These are phyloP conservation scores for Spisula subtruncata DNA, from an alignment of 2,888 invertebrate species.

Conservation along the genomic window DNA sequence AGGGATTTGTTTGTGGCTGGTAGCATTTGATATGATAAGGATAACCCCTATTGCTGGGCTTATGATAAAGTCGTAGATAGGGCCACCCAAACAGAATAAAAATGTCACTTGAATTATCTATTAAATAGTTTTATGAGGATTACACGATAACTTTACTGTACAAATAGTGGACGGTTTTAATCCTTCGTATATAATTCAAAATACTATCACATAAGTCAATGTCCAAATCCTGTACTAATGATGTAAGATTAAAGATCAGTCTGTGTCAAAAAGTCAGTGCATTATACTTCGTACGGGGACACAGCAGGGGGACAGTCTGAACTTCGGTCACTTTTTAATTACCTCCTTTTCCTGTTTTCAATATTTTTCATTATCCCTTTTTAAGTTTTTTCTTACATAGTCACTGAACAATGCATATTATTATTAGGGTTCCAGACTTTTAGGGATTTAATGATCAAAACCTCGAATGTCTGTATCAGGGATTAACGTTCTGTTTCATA, in stretches of 20 bases:
- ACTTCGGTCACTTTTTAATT: not conserved
- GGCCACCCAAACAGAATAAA: conserved; percentile 30
- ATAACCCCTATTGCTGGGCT: conserved; percentile 29
- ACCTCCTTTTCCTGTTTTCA: no score
- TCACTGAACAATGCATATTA: not conserved
- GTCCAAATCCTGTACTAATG: not conserved
- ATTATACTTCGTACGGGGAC: not conserved
- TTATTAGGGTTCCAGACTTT: not conserved
- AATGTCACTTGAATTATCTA: conserved; percentile 37
- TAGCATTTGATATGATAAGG: conserved; percentile 39
- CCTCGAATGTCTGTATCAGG: not conserved
- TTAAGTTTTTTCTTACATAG: no score
- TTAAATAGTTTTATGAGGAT: conserved; percentile 50
- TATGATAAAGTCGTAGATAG: conserved; percentile 32
- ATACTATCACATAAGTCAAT: conserved; percentile 7
- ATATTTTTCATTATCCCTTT: not conserved
- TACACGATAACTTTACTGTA: conserved; percentile 51
- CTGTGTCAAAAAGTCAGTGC: not conserved
- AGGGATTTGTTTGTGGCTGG: conserved; percentile 35
- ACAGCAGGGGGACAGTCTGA: conserved; percentile 6
- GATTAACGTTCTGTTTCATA: not conserved
- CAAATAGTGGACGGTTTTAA: conserved; percentile 32
- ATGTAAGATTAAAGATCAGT: not conserved
- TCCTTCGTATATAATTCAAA: not conserved
- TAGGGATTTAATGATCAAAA: not conserved